phyloP scores from a whole-genome alignment of 2,888 invertebrate species.

The Ochropacha duplaris region DNA sequence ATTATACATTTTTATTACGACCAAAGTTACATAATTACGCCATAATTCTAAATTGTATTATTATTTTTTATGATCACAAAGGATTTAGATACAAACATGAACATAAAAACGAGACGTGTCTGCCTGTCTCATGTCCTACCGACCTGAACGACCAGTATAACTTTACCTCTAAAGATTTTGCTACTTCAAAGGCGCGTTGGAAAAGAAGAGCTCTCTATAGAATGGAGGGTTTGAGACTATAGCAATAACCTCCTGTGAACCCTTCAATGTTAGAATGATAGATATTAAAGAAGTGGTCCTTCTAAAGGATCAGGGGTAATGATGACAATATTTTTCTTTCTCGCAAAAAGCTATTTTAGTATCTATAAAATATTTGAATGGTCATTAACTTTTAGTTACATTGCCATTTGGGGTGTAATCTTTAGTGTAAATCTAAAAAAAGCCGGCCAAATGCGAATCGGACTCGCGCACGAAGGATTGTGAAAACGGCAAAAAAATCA shows the following conservation, averaged over 20 bases:
- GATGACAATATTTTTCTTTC: too few species aligned
- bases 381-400: too few species aligned
- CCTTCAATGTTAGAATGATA: neutral
- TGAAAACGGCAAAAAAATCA: too few species aligned
- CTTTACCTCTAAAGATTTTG: neutral
- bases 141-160: neutral
- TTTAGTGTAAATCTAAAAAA: too few species aligned
- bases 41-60: neutral
- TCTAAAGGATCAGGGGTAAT: neutral
- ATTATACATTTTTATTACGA: neutral
- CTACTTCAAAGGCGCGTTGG: neutral
- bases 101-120: neutral
- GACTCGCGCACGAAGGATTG: too few species aligned
- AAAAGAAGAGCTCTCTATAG: neutral
- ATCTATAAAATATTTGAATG: too few species aligned
- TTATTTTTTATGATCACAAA: neutral
- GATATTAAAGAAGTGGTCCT: neutral
- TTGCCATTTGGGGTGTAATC: too few species aligned
- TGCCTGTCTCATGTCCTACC: neutral
- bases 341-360: too few species aligned
- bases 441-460: too few species aligned
- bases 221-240: neutral
- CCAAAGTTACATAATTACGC: neutral
- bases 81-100: neutral
- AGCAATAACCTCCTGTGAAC: neutral